These are phyloP conservation scores for Penaeus japonicus DNA, from an alignment of 1,140 invertebrate genomes.

Conservation along the genomic window DNA sequence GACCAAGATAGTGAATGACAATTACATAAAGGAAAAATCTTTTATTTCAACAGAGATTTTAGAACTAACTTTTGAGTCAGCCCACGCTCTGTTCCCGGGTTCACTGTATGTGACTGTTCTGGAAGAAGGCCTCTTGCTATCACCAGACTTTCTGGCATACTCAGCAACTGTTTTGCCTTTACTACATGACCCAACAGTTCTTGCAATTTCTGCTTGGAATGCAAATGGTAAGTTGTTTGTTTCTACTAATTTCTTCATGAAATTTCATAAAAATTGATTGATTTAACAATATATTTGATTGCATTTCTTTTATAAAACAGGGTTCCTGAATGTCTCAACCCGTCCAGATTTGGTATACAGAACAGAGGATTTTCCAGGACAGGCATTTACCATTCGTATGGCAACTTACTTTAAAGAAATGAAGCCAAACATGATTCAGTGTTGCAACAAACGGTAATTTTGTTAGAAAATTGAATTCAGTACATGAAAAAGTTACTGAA, in stretches of 20 bases:
- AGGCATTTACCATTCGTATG: conserved; percentile 36
- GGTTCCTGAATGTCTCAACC: conserved; percentile 25
- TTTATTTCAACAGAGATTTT: conserved; percentile 61
- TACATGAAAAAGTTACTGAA: not conserved
- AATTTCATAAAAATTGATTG: not conserved
- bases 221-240: conserved; percentile 64
- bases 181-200: conserved; percentile 64
- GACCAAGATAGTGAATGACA: not conserved
- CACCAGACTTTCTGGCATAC: conserved; percentile 67
- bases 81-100: conserved; percentile 61
- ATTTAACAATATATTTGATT: not conserved
- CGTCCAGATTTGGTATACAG: conserved; percentile 38
- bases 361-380: conserved; percentile 35
- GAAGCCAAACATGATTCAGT: conserved; percentile 30
- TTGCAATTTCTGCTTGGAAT: conserved; percentile 67
- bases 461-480: not conserved
- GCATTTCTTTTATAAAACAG: not conserved
- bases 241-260: not conserved
- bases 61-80: conserved; percentile 62
- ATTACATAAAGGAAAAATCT: conserved; percentile 23
- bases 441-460: conserved; percentile 33
- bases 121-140: conserved; percentile 67
- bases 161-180: conserved; percentile 64
- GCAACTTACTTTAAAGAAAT: conserved; percentile 35
- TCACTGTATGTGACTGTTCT: conserved; percentile 66